Evolutionary conservation across 2,797 vertebrate genomes (phyloP).

Genomic region (Menidia menidia): DNA sequence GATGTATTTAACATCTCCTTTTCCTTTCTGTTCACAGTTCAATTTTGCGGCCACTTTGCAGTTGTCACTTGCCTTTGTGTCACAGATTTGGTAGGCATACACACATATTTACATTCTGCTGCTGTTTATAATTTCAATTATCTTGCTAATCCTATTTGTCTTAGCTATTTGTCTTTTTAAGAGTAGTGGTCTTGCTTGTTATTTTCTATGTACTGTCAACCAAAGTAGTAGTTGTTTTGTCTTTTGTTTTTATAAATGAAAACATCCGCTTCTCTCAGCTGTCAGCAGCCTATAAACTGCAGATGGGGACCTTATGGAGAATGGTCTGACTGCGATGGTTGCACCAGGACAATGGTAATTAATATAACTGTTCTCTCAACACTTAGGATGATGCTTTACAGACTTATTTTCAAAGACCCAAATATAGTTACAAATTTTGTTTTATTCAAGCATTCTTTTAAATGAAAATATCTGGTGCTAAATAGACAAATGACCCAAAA

Average conservation of each 20-base stretch:
- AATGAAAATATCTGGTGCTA: too few relatives aligned
- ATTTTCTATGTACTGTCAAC: not conserved
- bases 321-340: slow-evolving; percentile 93
- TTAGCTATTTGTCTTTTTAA: not conserved
- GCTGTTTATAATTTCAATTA: not conserved
- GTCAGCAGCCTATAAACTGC: slow-evolving; percentile 82
- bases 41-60: slow-evolving; percentile 24
- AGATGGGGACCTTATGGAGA: slow-evolving; percentile 86
- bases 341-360: slow-evolving; percentile 88
- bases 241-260: too few relatives aligned
- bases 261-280: slow-evolving; percentile 50
- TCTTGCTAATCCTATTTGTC: not conserved
- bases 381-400: not conserved
- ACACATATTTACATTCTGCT: not conserved
- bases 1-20: not conserved
- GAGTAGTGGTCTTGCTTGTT: not conserved
- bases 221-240: not conserved
- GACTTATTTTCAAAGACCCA: too few relatives aligned
- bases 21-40: slow-evolving; percentile 46
- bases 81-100: slow-evolving; percentile 55
- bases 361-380: not conserved
- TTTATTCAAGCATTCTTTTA: too few relatives aligned
- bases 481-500: too few relatives aligned
- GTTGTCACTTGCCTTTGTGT: slow-evolving; percentile 44
- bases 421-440: too few relatives aligned